These are phyloP conservation scores for Euproctis similis DNA, from an alignment of 2,888 invertebrate species.

Conservation along the genomic window DNA sequence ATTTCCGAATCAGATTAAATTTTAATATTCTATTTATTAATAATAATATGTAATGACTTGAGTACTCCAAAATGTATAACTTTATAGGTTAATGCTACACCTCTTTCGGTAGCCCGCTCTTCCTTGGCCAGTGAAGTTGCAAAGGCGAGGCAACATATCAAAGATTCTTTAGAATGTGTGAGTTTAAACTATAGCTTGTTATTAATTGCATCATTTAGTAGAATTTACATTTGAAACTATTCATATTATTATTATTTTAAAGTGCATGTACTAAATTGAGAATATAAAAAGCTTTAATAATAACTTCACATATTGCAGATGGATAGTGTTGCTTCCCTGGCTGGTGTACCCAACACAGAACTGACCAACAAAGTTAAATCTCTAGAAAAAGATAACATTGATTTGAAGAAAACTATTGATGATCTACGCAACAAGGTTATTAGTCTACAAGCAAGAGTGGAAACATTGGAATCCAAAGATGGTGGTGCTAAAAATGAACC, in stretches of 20 bases:
- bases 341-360: constrained; percentile 74
- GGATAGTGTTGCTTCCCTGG: constrained; percentile 77
- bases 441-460: constrained; percentile 64
- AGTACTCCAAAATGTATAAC: constrained; percentile 14
- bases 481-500: constrained; percentile 31
- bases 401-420: constrained; percentile 64
- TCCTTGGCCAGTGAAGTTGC: constrained; percentile 89
- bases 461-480: constrained; percentile 49
- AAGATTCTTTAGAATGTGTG: constrained; percentile 82
- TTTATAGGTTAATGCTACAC: constrained; percentile 51
- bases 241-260: constrained; percentile 27
- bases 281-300: too few relatives aligned
- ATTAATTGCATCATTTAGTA: constrained; percentile 29
- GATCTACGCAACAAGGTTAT: constrained; percentile 63
- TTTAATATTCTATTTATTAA: too few relatives aligned
- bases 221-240: neutral
- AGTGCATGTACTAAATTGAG: too few relatives aligned
- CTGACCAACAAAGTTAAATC: constrained; percentile 69
- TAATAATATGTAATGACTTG: too few relatives aligned
- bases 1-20: too few relatives aligned
- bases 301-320: too few relatives aligned
- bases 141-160: constrained; percentile 90
- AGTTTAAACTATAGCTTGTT: constrained; percentile 43
- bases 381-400: constrained; percentile 77
- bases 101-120: constrained; percentile 63